A percentile compares a stretch with the other conserved stretches of the same genome.
Evolutionary conservation across 2,888 invertebrate species (phyloP).

Genomic region (Dyspetes luteomarginatus): DNA sequence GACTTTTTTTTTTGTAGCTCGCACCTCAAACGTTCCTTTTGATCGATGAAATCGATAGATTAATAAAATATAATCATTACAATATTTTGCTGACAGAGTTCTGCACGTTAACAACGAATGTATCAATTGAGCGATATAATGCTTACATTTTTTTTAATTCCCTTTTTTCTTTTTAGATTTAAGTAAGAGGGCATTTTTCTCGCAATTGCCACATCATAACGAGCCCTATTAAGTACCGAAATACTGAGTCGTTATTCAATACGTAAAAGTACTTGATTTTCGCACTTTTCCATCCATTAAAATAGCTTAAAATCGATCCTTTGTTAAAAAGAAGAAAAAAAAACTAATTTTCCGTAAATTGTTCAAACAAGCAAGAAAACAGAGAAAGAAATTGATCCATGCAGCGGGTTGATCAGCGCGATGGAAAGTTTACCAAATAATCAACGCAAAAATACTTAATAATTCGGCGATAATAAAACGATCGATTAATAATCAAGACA

Average conservation of each 20-base stretch:
- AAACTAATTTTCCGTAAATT: neutral
- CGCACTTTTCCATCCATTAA: neutral
- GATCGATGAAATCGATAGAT: neutral
- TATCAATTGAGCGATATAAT: constrained; percentile 21
- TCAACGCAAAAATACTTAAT: constrained; percentile 3
- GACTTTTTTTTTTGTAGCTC: constrained; percentile 38
- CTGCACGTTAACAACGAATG: constrained; percentile 41
- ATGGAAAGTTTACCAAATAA: constrained; percentile 23
- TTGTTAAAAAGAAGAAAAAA: neutral
- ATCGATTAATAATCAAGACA: neutral
- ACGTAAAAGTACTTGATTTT: neutral
- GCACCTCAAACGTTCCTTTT: constrained; percentile 8
- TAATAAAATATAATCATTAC: constrained; percentile 7
- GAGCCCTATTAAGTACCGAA: constrained; percentile 56
- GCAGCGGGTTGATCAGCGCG: neutral
- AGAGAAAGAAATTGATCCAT: neutral
- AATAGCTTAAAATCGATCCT: constrained; percentile 6
- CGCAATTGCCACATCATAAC: neutral
- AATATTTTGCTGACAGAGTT: constrained; percentile 36
- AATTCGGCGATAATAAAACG: neutral
- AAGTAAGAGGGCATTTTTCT: constrained; percentile 12
- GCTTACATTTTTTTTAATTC: neutral
- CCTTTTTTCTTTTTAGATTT: constrained; percentile 13
- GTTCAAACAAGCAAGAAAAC: neutral
- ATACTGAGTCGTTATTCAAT: constrained; percentile 20